A percentile compares a stretch with the other conserved stretches of the same genome.
Conservation (phyloP, 2,113 vertebrate species). For the Onychostruthus taczanowskii region DNA sequence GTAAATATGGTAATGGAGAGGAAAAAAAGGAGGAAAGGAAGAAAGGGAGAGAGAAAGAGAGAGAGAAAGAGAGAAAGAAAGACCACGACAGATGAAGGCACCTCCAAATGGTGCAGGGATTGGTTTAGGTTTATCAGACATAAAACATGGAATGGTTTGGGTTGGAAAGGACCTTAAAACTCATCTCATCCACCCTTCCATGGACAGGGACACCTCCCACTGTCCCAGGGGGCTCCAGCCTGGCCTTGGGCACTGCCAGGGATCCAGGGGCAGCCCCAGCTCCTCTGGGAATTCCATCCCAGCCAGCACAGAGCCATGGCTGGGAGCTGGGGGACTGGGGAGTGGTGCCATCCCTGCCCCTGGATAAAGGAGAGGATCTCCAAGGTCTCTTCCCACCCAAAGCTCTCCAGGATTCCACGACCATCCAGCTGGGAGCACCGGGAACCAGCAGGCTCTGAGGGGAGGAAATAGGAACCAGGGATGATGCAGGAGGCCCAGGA, state of each 20-base stretch:
- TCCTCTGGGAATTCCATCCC: rapidly evolving
- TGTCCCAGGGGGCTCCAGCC: neutral
- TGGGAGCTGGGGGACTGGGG: rapidly evolving
- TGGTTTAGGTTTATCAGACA: neutral
- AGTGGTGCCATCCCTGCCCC: neutral
- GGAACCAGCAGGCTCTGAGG: rapidly evolving
- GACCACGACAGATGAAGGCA: rapidly evolving
- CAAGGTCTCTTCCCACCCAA: rapidly evolving
- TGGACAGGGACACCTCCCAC: neutral
- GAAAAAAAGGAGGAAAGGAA: rapidly evolving
- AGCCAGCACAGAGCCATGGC: rapidly evolving
- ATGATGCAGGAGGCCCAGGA: neutral
- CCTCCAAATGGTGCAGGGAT: neutral
- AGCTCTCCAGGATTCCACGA: rapidly evolving
- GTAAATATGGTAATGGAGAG: rapidly evolving
- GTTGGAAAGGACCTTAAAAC: neutral
- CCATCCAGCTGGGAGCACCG: rapidly evolving
- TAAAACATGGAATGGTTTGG: neutral
- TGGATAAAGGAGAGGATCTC: too few relatives aligned
- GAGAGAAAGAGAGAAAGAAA: rapidly evolving
- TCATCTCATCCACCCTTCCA: neutral
- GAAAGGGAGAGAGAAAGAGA: rapidly evolving
- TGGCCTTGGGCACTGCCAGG: neutral
- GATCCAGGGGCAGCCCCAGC: neutral
- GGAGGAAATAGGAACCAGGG: neutral